Evolutionary conservation across 2,113 vertebrate species (phyloP).

Genomic region (Ageneiosus marmoratus): DNA sequence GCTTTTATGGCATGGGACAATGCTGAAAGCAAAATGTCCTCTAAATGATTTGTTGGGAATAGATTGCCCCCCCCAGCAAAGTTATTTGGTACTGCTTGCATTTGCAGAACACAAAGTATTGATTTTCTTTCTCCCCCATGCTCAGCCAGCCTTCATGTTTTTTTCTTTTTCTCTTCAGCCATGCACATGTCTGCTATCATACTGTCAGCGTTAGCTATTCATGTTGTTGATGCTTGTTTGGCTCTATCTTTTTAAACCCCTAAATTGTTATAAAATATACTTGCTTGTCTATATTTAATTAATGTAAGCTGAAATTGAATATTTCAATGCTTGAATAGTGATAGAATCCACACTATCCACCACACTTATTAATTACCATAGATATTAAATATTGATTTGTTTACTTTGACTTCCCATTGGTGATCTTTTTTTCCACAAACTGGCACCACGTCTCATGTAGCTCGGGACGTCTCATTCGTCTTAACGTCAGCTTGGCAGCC

Average conservation of each 20-base stretch:
- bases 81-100: constrained; percentile 78
- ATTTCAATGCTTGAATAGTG: background rate
- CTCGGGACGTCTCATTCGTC: constrained; percentile 22
- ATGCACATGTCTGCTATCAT: constrained; percentile 59
- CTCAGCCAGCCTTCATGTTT: constrained; percentile 32
- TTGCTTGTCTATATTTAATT: background rate
- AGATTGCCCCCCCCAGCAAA: constrained; percentile 75
- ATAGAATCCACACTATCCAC: constrained; percentile 64
- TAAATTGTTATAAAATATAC: background rate
- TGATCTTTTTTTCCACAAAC: constrained; percentile 10
- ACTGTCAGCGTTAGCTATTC: constrained; percentile 77
- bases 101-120: constrained; percentile 79
- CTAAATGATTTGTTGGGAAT: constrained; percentile 77
- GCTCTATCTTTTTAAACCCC: background rate
- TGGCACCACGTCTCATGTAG: background rate
- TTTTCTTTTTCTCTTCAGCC: constrained; percentile 37
- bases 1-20: constrained; percentile 70
- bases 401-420: constrained; percentile 15
- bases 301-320: background rate
- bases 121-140: constrained; percentile 68
- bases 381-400: constrained; percentile 56
- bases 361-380: constrained; percentile 54
- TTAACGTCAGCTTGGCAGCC: constrained; percentile 26
- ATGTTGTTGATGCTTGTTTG: constrained; percentile 68
- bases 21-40: constrained; percentile 64